These are phyloP conservation scores for Delphinus delphis DNA, from an alignment of 2,113 vertebrate species.

Conservation along the genomic window DNA sequence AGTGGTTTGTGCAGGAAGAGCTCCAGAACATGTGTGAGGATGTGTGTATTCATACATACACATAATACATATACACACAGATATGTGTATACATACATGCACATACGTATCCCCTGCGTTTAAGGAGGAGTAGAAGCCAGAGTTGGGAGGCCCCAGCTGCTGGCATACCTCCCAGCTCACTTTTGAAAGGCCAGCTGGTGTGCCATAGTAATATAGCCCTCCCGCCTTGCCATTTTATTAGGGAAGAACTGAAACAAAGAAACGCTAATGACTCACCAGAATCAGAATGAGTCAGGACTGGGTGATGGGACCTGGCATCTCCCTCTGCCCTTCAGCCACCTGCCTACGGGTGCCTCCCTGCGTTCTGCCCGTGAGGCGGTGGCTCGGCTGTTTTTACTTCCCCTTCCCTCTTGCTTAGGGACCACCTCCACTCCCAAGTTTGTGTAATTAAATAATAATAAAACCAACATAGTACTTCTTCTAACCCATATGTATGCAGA, in stretches of 20 bases:
- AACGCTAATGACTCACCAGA: conserved; percentile 38
- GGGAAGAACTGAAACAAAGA: conserved; percentile 28
- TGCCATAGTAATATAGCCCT: conserved; percentile 7
- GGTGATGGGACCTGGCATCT: background rate
- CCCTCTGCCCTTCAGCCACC: background rate
- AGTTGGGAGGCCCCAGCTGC: background rate
- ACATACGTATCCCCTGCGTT: background rate
- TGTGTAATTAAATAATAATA: conserved; percentile 17
- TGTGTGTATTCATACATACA: fast-evolving
- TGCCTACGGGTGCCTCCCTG: background rate
- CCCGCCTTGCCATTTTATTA: conserved; percentile 34
- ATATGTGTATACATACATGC: background rate
- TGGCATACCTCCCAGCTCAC: background rate
- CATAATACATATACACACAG: background rate
- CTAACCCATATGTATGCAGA: background rate
- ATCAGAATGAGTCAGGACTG: background rate
- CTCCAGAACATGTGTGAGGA: background rate
- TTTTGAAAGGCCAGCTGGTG: background rate
- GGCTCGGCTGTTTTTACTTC: background rate
- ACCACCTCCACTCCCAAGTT: background rate
- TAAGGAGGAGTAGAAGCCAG: background rate
- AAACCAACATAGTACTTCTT: background rate
- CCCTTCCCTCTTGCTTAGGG: background rate
- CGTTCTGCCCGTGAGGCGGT: background rate
- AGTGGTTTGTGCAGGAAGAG: background rate